Conservation (phyloP, 2,797 vertebrate genomes). For the Hoplostethus mediterraneus region DNA sequence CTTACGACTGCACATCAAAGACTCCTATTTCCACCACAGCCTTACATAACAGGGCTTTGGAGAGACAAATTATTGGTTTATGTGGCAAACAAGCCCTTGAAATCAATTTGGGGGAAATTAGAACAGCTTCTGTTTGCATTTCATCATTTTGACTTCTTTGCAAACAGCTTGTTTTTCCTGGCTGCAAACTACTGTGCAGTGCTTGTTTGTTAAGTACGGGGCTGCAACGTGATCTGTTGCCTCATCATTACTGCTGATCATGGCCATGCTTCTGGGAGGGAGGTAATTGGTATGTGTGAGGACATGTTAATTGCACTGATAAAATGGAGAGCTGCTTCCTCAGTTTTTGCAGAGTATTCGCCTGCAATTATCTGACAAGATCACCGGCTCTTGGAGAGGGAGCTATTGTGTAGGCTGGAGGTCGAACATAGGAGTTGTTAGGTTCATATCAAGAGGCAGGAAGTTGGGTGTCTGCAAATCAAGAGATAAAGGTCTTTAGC, state of each 20-base stretch:
- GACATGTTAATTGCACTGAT: constrained; percentile 58
- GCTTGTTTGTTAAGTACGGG: constrained; percentile 27
- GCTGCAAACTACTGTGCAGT: constrained; percentile 26
- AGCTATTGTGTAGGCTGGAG: constrained; percentile 28
- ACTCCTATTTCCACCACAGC: constrained; percentile 37
- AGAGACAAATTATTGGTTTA: constrained; percentile 63
- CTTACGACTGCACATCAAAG: constrained; percentile 57
- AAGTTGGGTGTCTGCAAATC: constrained; percentile 52
- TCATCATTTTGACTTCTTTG: constrained; percentile 44
- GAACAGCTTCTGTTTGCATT: constrained; percentile 56
- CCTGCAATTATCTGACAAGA: constrained; percentile 64
- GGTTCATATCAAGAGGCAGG: constrained; percentile 45
- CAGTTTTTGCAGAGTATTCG: constrained; percentile 29
- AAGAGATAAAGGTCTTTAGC: constrained; percentile 56
- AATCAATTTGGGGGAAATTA: constrained; percentile 66
- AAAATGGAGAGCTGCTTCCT: constrained; percentile 37
- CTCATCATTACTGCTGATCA: constrained; percentile 40
- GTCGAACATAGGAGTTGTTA: constrained; percentile 32
- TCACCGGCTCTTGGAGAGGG: constrained; percentile 19
- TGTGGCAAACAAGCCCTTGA: constrained; percentile 57
- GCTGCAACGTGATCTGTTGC: constrained; percentile 29
- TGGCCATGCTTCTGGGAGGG: constrained; percentile 30
- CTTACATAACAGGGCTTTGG: constrained; percentile 48
- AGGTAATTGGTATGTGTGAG: constrained; percentile 63
- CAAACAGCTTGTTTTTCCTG: constrained; percentile 31